Base-by-base conservation (phyloP, 2,888 invertebrate genomes). In the Schrankia costaestrigalis region DNA sequence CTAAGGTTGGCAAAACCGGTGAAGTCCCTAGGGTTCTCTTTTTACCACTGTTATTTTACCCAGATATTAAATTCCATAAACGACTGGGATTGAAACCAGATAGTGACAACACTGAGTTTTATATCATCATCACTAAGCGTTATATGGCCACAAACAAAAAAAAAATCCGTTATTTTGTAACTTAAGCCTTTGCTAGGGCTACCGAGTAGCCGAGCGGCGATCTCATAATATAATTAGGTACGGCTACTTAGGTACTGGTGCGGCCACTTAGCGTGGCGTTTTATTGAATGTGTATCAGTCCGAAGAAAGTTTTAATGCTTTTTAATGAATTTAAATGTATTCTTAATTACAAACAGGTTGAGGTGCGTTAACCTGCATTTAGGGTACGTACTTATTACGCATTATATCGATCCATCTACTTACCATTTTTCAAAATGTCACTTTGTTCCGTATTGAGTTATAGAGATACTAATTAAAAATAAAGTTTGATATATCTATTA, bases 271-370 rank as follows among this genome's bases (percentile, higher is more conserved):
- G 59, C 51, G 53, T 53, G 58, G 52, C 58, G 48, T 52, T 61
- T 67, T 68, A 71, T 67, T 66, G 63, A 66, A 67, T 63, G 57
- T 66, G 68, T 77, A 69, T 71, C 72, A 56, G 55, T 51, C 45
- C 35, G 65, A 75, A 63, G 76, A 82, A 78, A 79, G 76, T 78
- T 78, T 75, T 76, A 76, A 78, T 69, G 72, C 72, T 76, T 77
- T 82, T 81, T 79, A 84, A 84, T 84, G 78, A 84, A 84, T 84
- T 83, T 82, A 78, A 84, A 84, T 78, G 74, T 69, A 78, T 73
- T 79, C 81, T 84, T 82, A 83, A 85, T 84, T 83, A 81, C 73
- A 63, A 79, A 84, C 83, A 76, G 84, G 83, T 82, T 75, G 74
- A 78, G 63, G 74, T 75, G 68, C 79, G 64, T 78, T 74, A 77